These are phyloP conservation scores for Aptenodytes patagonicus DNA, from an alignment of 2,113 vertebrate species.

Conservation along the genomic window DNA sequence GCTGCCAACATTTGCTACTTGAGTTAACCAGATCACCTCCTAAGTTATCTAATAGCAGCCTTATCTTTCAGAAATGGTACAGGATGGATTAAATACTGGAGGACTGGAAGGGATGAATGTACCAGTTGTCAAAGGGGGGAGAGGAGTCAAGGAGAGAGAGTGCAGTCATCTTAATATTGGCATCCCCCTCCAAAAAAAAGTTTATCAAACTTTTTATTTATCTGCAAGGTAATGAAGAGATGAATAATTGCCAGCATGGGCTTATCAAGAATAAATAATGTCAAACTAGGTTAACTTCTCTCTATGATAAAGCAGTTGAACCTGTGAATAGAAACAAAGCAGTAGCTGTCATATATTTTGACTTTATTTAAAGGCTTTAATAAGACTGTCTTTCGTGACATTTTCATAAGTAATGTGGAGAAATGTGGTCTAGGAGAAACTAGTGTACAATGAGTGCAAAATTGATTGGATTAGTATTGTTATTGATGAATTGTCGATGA, in stretches of 20 bases:
- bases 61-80: not conserved
- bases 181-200: rapidly evolving
- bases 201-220: not conserved
- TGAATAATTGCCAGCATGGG: not conserved
- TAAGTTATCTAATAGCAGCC: not conserved
- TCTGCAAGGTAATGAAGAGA: not conserved
- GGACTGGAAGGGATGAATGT: not conserved
- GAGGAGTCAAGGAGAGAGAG: not conserved
- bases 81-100: not conserved
- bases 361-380: not conserved
- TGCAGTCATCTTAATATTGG: not conserved
- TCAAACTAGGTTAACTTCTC: not conserved
- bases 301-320: not conserved
- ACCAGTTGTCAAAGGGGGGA: not conserved
- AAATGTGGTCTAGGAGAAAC: not conserved
- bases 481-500: not conserved
- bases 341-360: not conserved
- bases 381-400: not conserved
- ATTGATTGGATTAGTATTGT: not conserved
- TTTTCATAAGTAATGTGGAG: not conserved
- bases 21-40: not conserved
- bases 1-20: not conserved
- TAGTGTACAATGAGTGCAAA: not conserved
- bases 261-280: not conserved
- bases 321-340: not conserved